Conservation (phyloP, 2,888 invertebrate genomes). For the Callyntrura guangdongensis region DNA sequence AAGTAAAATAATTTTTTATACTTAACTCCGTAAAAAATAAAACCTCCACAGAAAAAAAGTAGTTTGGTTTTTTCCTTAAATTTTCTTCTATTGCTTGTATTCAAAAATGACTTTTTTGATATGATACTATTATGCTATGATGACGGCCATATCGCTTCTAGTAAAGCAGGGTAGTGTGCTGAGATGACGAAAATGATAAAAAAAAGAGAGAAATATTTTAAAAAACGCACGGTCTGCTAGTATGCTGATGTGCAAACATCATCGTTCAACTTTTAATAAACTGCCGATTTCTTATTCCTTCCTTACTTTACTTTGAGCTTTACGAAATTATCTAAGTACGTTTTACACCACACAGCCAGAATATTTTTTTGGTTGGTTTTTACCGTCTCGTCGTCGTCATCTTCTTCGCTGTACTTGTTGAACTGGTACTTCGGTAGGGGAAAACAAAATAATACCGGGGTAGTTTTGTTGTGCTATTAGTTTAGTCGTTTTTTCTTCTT, state of each 20-base stretch:
- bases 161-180: neutral
- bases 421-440: slow-evolving; percentile 3
- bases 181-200: too few species aligned
- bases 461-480: neutral
- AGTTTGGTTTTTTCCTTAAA: neutral
- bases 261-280: neutral
- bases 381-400: too few species aligned
- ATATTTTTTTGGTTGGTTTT: neutral
- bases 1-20: neutral
- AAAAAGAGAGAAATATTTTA: neutral
- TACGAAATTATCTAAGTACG: too few species aligned
- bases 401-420: slow-evolving; percentile 22
- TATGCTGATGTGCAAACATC: too few species aligned
- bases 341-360: neutral
- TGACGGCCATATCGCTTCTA: neutral
- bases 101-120: slow-evolving; percentile 28
- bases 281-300: neutral
- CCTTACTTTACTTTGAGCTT: neutral
- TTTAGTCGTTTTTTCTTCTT: too few species aligned
- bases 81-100: neutral
- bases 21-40: neutral
- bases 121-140: slow-evolving; percentile 21
- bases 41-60: neutral
- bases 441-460: neutral
- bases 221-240: neutral